A percentile compares a stretch with the other conserved stretches of the same genome.
These are phyloP conservation scores for Montipora efflorescens DNA, from an alignment of 64 coral and sea anemone genomes.

Conservation along the genomic window DNA sequence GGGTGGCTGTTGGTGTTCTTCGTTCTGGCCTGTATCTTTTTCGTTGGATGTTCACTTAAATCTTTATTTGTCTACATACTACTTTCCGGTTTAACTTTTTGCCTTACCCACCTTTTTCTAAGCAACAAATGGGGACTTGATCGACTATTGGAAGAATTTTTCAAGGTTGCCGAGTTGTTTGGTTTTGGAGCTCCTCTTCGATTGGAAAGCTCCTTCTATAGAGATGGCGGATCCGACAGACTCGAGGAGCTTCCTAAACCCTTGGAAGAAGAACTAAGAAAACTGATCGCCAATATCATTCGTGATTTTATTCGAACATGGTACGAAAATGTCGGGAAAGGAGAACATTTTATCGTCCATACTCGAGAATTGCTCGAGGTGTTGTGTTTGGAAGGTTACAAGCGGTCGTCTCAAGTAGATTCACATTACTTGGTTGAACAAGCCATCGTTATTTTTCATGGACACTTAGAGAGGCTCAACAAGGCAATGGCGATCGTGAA, in stretches of 20 bases:
- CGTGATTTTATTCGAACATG: conserved; percentile 88
- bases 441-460: conserved; percentile 82
- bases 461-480: conserved; percentile 86
- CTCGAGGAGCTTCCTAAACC: conserved; percentile 67
- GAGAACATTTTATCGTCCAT: conserved; percentile 76
- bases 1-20: conserved; percentile 49
- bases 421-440: conserved; percentile 84
- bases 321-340: conserved; percentile 89
- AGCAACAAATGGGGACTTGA: conserved; percentile 79
- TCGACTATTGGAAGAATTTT: conserved; percentile 78
- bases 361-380: conserved; percentile 64
- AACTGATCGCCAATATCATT: conserved; percentile 67
- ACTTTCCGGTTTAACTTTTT: conserved; percentile 26
- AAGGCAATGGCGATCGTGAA: conserved; percentile 69
- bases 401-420: conserved; percentile 65
- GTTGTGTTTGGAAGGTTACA: conserved; percentile 72
- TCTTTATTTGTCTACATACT: conserved; percentile 61
- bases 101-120: conserved; percentile 73
- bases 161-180: conserved; percentile 82
- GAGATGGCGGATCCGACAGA: conserved; percentile 19
- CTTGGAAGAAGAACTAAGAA: conserved; percentile 67
- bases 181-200: conserved; percentile 77
- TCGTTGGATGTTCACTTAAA: conserved; percentile 79
- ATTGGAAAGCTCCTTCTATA: conserved; percentile 46
- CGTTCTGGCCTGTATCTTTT: conserved; percentile 23